Evolutionary conservation across 2,113 vertebrate genomes (phyloP), one percentile per base, ranked within the genome.

Genomic region (Antechinus stuartii): DNA sequence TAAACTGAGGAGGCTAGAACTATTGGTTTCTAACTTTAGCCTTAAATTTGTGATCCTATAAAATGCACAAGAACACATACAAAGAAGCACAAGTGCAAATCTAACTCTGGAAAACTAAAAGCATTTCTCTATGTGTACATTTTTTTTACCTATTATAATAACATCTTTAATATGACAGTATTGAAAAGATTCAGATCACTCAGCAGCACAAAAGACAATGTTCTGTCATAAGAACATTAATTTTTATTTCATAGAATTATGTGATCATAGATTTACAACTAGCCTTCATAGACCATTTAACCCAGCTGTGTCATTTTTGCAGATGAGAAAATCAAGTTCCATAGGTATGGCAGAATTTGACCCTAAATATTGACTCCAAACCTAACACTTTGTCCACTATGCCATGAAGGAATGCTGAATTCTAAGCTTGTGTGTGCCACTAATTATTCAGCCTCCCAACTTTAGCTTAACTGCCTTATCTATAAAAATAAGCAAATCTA

Each of bases 141-240:
- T 56, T 90, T 56, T 90, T 49, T 49, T 49, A 56, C 0, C 5
- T 22, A 90, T 16, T 54, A 57, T 42, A 30, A 57, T 42, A 30
- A 49, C 22, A 90, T 91, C 22, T 26, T 92, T 25, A 27, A 2
- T 92, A 90, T 35, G 50, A 92, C 89, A 49, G 55, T 91, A 92
- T 89, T 94, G 8, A 92, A 7, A 49, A 47, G 84, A 10, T 92
- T 97, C 49, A 90, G 10, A 68, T 91, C 53, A 90, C 92, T 96
- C 90, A 95, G 56, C 42, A 96, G 53, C 7, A 76, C 42, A 7
- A 90, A 93, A 95, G 19, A 42, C n/a, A 22, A 19, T 84, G 68
- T 84, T 35, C n/a, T 84, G 35, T 16, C 68, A 84, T 42, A 42
- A 84, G 68, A 84, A 42, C 68, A 42, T 19, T 84, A n/a, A 23